Base-by-base conservation (phyloP, 2,797 vertebrate species). In the Dryobates pubescens region DNA sequence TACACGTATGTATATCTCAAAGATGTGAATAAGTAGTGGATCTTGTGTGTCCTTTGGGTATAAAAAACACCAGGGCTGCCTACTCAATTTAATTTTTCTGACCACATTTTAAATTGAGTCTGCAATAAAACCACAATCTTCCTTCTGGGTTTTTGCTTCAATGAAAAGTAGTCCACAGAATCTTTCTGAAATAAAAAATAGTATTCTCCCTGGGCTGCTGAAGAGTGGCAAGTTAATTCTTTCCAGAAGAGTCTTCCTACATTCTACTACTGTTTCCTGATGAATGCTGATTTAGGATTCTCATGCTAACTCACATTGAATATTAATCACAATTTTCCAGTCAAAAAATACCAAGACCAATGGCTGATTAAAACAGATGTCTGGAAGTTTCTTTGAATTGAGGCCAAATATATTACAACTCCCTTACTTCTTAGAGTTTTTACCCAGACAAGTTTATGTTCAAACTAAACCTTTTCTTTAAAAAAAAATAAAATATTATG, bases 321-420 rank as follows among this genome's bases (percentile, higher is more conserved):
- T 56, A 81, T 95, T 86, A 83, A 81, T 87, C 81, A 57, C 36
- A 71, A 45, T 70, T 93, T 96, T 94, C 88, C 61, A 91, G n/a
- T 45, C 26, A 65, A 89, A 85, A 90, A 73, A 9, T 34, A 79
- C 74, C 17, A 86, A 88, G 51, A 56, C 27, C 5, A 5, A 67
- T 92, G 51, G 18, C 15, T 92, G 89, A 89, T 84, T 90, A 81
- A 70, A 85, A 45, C 41, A 77, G 43, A 74, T 58, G 7, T 49
- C n/a, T 84, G 43, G 58, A 94, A 86, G 8, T 67, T 78, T 81
- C 34, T 86, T 86, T 91, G n/a, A 69, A 86, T 73, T 58, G 23
- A 62, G 20, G 23, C 41, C 75, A 93, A 88, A 70, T 62, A 17
- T 45, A 41, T 75, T 73, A 58, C 6, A 74, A 6, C 7, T 80